A percentile compares a stretch with the other conserved stretches of the same genome.
Conservation (phyloP, 2,888 invertebrate genomes). For the Drosophila subsilvestris region DNA sequence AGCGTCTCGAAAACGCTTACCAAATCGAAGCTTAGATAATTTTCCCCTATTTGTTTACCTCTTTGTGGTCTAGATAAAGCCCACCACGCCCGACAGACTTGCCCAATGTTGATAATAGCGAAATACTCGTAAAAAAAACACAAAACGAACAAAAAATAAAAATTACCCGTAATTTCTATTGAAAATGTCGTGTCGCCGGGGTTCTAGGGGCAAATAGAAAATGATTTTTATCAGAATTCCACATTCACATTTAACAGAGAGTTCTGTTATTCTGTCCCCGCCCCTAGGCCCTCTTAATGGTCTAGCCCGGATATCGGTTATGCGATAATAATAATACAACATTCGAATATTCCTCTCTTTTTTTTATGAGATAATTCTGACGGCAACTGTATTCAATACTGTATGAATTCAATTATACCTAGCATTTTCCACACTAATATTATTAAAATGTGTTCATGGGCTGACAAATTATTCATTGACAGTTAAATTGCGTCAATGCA, state of each 20-base stretch:
- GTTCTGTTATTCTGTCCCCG: slow-evolving; percentile 13
- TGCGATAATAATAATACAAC: slow-evolving; percentile 27
- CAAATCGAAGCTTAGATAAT: slow-evolving; percentile 74
- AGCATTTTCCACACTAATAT: slow-evolving; percentile 27
- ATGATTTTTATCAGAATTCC: slow-evolving; percentile 40
- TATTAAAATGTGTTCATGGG: slow-evolving; percentile 16
- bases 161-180: slow-evolving; percentile 58
- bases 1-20: slow-evolving; percentile 38
- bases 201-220: slow-evolving; percentile 34
- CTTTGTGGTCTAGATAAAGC: slow-evolving; percentile 69
- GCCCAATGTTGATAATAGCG: slow-evolving; percentile 61
- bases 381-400: slow-evolving; percentile 19
- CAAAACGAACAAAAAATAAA: slow-evolving; percentile 30
- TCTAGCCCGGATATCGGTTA: slow-evolving; percentile 22
- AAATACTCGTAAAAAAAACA: slow-evolving; percentile 28
- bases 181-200: slow-evolving; percentile 36
- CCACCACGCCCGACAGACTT: slow-evolving; percentile 45
- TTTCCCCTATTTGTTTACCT: slow-evolving; percentile 72
- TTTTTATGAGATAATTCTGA: slow-evolving; percentile 4
- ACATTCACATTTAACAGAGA: slow-evolving; percentile 29
- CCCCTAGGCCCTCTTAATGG: neutral
- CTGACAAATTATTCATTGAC: slow-evolving; percentile 24
- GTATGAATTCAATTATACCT: slow-evolving; percentile 9
- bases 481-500: slow-evolving; percentile 34
- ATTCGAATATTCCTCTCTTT: slow-evolving; percentile 19